Conservation (phyloP, 37 sponge, comb jelly and placozoan genomes). For the Oopsacas minuta region DNA sequence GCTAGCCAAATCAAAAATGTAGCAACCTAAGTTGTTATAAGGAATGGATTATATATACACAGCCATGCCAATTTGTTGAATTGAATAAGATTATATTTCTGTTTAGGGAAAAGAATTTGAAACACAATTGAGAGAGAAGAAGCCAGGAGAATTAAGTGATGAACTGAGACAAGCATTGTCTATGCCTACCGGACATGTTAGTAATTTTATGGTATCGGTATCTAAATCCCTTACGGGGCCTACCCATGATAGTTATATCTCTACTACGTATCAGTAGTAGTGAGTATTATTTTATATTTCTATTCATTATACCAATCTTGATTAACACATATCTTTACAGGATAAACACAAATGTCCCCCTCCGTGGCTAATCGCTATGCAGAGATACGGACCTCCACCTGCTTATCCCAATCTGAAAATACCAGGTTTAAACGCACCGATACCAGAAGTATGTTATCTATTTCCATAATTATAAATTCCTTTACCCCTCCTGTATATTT, state of each 20-base stretch:
- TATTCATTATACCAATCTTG: background rate
- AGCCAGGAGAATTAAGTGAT: constrained; percentile 84
- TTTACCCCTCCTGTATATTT: background rate
- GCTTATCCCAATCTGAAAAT: constrained; percentile 92
- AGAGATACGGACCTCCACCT: constrained; percentile 95
- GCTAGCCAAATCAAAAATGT: too few species aligned
- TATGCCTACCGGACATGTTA: constrained; percentile 80
- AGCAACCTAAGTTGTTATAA: too few species aligned
- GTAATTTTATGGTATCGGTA: too few species aligned
- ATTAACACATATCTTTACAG: constrained; percentile 15
- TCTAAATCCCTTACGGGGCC: too few species aligned
- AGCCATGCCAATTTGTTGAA: too few species aligned
- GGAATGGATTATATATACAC: too few species aligned
- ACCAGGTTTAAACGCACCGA: constrained; percentile 87
- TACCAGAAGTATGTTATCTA: constrained; percentile 67
- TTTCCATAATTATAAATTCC: too few species aligned
- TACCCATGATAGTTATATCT: too few species aligned
- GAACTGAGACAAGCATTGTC: constrained; percentile 77
- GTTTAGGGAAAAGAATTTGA: constrained; percentile 96
- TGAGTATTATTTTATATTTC: background rate
- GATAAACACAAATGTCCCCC: constrained; percentile 78
- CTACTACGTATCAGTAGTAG: too few species aligned
- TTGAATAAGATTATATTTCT: too few species aligned
- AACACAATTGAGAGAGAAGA: constrained; percentile 75
- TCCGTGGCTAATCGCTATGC: constrained; percentile 98